phyloP scores from a whole-genome alignment of 30 jellyfish, hydroid and myxozoan genomes.

The Hydractinia symbiolongicarpus region DNA sequence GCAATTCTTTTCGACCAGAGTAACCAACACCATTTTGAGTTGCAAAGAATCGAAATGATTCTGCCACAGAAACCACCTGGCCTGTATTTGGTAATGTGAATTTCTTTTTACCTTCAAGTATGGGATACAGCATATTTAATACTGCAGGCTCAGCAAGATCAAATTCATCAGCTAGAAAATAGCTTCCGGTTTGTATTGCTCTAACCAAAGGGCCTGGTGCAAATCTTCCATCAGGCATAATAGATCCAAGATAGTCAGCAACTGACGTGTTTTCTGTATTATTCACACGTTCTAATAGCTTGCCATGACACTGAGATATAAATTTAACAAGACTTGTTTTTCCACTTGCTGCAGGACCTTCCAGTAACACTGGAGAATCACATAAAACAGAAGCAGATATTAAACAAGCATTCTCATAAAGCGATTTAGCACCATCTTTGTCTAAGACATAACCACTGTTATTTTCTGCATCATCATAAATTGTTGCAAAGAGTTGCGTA shows the following conservation, averaged over 20 bases:
- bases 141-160: constrained; percentile 37
- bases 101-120: constrained; percentile 16
- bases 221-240: constrained; percentile 1
- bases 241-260: constrained; percentile 7
- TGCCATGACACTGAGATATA: background rate
- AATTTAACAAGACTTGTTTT: constrained; percentile 1
- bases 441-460: background rate
- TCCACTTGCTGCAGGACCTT: constrained; percentile 21
- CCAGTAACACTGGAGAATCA: constrained; percentile 17
- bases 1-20: constrained; percentile 19
- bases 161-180: constrained; percentile 26
- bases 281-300: constrained; percentile 1
- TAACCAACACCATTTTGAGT: constrained; percentile 15
- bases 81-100: constrained; percentile 2
- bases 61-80: background rate
- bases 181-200: constrained; percentile 14
- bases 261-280: constrained; percentile 19
- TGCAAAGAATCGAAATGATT: constrained; percentile 19
- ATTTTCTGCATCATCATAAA: background rate
- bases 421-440: background rate
- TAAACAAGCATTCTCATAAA: background rate
- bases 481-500: background rate
- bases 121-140: constrained; percentile 20
- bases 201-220: constrained; percentile 1
- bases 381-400: constrained; percentile 3